phyloP scores from a whole-genome alignment of 1,140 invertebrate genomes.

The Oryzaephilus surinamensis region DNA sequence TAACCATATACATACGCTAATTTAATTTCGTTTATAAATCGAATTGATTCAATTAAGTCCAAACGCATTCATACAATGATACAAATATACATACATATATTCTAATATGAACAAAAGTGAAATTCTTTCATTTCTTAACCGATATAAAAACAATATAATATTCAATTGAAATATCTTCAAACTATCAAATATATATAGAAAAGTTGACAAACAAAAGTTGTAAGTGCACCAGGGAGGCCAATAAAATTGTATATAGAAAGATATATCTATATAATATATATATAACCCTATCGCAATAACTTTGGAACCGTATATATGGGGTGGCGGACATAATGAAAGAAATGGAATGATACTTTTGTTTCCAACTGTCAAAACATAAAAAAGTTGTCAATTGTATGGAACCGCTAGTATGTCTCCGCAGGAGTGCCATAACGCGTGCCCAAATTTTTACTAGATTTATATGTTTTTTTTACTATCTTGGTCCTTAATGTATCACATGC shows the following conservation, averaged over 20 bases:
- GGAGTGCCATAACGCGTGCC: conserved; percentile 21
- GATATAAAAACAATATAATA: neutral
- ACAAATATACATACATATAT: no score
- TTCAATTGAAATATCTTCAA: neutral
- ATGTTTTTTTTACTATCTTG: no score
- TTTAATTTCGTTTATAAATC: no score
- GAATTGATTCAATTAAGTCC: neutral
- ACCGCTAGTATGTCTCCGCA: conserved; percentile 12
- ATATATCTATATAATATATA: conserved; percentile 5
- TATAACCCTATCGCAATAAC: conserved; percentile 15
- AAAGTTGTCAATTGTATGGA: conserved; percentile 19
- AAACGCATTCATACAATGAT: no score
- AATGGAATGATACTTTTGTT: conserved; percentile 21
- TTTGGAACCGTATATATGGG: conserved; percentile 4
- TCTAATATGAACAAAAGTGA: neutral
- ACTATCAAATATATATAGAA: neutral
- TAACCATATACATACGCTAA: no score
- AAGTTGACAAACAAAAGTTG: conserved; percentile 4
- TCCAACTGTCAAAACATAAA: conserved; percentile 23
- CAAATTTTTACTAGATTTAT: conserved; percentile 18
- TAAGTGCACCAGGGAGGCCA: conserved; percentile 11
- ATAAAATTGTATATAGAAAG: conserved; percentile 10
- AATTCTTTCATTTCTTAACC: neutral
- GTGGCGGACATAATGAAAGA: conserved; percentile 17
- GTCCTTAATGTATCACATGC: conserved; percentile 12